Base-by-base conservation (phyloP, 64 coral and sea anemone species). In the Dendrophyllia cribrosa region DNA sequence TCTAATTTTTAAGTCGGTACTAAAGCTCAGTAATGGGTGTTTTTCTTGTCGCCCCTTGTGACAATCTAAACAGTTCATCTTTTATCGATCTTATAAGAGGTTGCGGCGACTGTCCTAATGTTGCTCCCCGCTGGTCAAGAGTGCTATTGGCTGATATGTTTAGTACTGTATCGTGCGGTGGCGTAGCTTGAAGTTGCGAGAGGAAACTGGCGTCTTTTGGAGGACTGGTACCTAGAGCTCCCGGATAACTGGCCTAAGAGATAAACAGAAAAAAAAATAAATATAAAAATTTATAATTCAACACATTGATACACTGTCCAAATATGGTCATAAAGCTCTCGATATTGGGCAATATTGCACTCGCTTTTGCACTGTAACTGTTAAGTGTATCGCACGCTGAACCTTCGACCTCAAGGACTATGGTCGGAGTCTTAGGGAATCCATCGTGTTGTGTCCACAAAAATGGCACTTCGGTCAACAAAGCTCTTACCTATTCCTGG, bases 1-100 rank as follows among this genome's bases (percentile, higher is more conserved):
- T 88, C 4, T 60, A 13, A 46, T 47, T 22, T 61, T 17, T 59
- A 72, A 19, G 21, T 9, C 44, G n/a, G n/a, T 50, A 74, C 88
- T 94, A 97, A 83, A 97, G 26, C 46, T 97, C 95, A 10, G 95
- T 97, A 45, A 97, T 97, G 10, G 91, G 91, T 20, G 95, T 97
- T 82, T 92, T 87, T 81, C 82, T 93, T 16, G 73, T 49, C 43
- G 76, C 88, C 51, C 95, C 95, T 66, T 93, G 86, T 4, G 91
- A 93, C 53, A 97, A 77, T 80, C 95, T 81, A 66, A 97, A 66
- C 0, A 97, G 83, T 84, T 97, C 95, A 43, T 91, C 95, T 67
- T 97, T 97, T 22, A 97, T 97, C 8, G 95, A 97, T 60, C 88
- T 79, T 52, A 97, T 97, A 3, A 97, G 82, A 1, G 95, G 95